Evolutionary conservation across 2,113 vertebrate species (phyloP).

Genomic region (Uria lomvia): DNA sequence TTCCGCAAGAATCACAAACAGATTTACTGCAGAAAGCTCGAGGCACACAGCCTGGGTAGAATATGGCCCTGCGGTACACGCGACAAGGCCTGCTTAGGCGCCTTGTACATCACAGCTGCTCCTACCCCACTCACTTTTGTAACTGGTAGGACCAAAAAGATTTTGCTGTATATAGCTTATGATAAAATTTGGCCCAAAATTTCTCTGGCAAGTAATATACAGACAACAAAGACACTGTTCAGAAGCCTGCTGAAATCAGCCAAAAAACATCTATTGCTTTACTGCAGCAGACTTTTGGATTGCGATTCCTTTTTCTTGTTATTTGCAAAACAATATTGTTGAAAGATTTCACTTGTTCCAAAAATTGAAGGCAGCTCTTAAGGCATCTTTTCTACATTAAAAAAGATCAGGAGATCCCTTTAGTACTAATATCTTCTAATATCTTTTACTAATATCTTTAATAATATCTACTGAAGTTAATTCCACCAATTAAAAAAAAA

Average conservation of each 20-base stretch:
- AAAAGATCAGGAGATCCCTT: neutral
- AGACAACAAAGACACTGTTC: neutral
- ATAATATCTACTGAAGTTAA: neutral
- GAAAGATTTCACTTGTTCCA: neutral
- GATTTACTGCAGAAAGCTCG: neutral
- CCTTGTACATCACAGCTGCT: neutral
- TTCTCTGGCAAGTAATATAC: neutral
- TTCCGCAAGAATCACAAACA: neutral
- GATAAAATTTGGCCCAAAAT: neutral
- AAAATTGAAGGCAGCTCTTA: neutral
- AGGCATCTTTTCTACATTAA: neutral
- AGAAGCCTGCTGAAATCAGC: neutral
- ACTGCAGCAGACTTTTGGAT: neutral
- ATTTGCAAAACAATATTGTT: neutral
- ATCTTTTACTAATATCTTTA: neutral
- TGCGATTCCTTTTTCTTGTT: neutral
- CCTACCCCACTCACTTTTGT: fast-evolving
- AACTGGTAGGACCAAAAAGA: neutral
- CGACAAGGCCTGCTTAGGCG: neutral
- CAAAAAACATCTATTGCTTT: neutral
- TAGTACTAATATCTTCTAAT: neutral
- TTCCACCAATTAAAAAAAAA: neutral
- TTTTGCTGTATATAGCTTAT: neutral
- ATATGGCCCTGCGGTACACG: neutral
- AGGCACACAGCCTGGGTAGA: neutral